These are phyloP conservation scores for Leptinotarsa rubiginosa DNA, from an alignment of 2,888 invertebrate species.

Conservation along the genomic window DNA sequence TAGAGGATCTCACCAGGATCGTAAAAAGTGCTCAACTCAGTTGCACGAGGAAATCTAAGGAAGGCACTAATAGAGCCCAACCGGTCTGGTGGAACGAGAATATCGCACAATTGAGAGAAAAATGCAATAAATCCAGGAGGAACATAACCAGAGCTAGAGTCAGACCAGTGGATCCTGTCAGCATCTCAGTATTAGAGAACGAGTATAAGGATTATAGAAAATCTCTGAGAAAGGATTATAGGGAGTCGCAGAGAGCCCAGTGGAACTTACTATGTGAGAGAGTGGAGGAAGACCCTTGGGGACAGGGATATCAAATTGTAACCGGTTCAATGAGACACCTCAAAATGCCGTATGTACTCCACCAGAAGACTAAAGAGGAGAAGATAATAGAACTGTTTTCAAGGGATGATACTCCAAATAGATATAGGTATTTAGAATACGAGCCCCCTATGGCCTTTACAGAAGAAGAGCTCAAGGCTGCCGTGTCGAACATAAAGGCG, in stretches of 20 bases:
- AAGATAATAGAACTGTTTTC: background rate
- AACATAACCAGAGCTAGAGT: background rate
- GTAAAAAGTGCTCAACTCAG: no score
- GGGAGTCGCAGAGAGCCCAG: background rate
- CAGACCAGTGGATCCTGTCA: background rate
- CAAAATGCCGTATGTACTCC: background rate
- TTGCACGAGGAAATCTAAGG: no score
- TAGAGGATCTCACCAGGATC: no score
- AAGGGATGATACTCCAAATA: background rate
- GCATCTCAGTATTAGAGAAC: background rate
- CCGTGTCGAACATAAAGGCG: background rate
- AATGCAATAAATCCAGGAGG: no score
- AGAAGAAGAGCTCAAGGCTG: background rate
- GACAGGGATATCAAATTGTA: constrained; percentile 6
- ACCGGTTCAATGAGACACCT: background rate
- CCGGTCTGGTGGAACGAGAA: background rate
- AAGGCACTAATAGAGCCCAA: no score
- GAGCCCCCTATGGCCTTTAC: background rate
- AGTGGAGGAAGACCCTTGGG: constrained; percentile 7
- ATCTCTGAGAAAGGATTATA: background rate
- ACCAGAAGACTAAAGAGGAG: background rate
- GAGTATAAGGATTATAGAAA: background rate
- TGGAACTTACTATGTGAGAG: background rate
- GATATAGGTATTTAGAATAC: background rate
- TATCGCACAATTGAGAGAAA: background rate